Base-by-base conservation (phyloP, 1,140 invertebrate species). In the Hylaeus volcanicus region DNA sequence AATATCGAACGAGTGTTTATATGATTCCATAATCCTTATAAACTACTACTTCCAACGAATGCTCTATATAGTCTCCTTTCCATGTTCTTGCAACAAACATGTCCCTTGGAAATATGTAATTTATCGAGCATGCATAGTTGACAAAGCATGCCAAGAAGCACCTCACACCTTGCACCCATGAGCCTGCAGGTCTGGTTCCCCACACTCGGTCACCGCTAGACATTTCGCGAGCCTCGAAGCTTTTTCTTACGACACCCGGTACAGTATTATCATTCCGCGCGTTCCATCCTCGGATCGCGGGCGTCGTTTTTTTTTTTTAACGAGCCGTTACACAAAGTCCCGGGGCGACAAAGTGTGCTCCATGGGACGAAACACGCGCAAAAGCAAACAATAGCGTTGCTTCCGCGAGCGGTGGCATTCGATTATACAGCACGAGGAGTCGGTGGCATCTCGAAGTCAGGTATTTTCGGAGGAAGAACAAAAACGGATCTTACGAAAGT, bases 401-500 rank as follows among this genome's bases (percentile, higher is more conserved):
- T 72, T 72, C 68, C 68, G 68, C 69, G 75, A 78, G 56, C 61
- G 68, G 56, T 64, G 61, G 15, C 70, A 73, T 58, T 53, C 63
- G 77, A 79, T 79, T 79, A 74, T 79, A 66, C 70, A 65, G n/a
- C 37, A 51, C 48, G 45, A 64, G 26, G 74, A 66, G 69, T 39
- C 69, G 60, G 51, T 73, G 51, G 77, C 60, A 73, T 79, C 60
- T 66, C 41, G 61, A 63, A 37, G 41, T n/a, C 12, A 26, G 76
- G 69, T 79, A 73, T 79, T 79, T 79, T 79, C 63, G 77, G 61
- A 66, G 71, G 71, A 65, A 65, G 70, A 64, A 73, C 70, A 79
- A 74, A 74, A 79, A 79, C 76, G 76, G 68, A 64, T 78, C 68
- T 78, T 48, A 41, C 58, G 58, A 71, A 78, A 71, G 58, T 53